Conservation (phyloP, 2,888 invertebrate species). For the Byasa hedistus region DNA sequence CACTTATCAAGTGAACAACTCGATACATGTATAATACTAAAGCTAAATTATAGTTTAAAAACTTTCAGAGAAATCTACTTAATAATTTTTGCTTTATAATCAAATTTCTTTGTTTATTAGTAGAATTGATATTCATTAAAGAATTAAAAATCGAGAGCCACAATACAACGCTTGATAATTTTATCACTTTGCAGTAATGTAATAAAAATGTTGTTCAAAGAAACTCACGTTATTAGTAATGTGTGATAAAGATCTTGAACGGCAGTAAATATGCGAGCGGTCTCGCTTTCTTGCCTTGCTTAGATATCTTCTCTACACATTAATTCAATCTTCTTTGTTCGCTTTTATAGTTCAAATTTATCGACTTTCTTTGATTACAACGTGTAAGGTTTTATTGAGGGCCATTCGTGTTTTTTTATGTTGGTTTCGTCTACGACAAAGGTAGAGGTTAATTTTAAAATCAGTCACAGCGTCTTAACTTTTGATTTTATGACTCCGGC, state of each 20-base stretch:
- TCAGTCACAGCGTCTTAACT: not conserved
- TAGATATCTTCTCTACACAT: slow-evolving; percentile 35
- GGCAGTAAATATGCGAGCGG: slow-evolving; percentile 46
- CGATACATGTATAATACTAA: no score
- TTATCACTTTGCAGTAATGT: not conserved
- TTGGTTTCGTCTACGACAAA: not conserved
- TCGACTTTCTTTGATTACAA: slow-evolving; percentile 2
- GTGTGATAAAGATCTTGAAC: slow-evolving; percentile 27
- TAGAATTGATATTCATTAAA: no score
- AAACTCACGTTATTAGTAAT: slow-evolving; percentile 20
- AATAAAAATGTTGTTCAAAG: slow-evolving; percentile 14
- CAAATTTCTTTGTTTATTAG: no score
- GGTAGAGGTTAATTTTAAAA: not conserved
- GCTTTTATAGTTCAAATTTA: slow-evolving; percentile 28
- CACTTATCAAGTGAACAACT: no score
- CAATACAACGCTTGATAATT: not conserved
- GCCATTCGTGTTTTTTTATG: not conserved
- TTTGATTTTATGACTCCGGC: not conserved
- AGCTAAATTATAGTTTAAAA: no score
- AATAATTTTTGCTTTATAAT: no score
- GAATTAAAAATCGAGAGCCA: no score
- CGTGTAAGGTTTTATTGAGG: not conserved
- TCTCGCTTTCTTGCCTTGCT: slow-evolving; percentile 63
- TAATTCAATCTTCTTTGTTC: slow-evolving; percentile 32
- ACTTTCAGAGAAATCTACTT: no score